phyloP scores from a whole-genome alignment of 2,888 invertebrate species.

The Apodemia duryi region DNA sequence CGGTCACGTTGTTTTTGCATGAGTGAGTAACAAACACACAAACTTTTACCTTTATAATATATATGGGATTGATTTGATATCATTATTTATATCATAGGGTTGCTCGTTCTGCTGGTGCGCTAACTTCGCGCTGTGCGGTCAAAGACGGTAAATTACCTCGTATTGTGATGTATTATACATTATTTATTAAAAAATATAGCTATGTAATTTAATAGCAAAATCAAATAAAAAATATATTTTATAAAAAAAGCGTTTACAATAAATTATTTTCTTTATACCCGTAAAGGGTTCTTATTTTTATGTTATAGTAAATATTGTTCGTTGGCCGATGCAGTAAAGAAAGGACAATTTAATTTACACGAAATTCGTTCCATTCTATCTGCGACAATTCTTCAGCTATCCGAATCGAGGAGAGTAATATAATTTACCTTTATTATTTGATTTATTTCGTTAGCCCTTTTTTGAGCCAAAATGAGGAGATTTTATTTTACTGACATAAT shows the following conservation, averaged over 20 bases:
- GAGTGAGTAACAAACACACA: too few species aligned
- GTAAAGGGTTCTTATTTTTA: conserved; percentile 5
- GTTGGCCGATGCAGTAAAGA: conserved; percentile 10
- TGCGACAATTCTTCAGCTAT: conserved; percentile 52
- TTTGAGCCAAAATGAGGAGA: not conserved
- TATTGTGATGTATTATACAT: too few species aligned
- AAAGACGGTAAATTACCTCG: too few species aligned
- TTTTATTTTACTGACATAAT: conserved; percentile 8
- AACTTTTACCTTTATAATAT: too few species aligned
- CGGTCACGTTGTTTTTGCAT: too few species aligned
- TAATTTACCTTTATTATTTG: conserved; percentile 74
- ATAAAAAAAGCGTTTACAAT: not conserved
- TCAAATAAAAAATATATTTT: too few species aligned
- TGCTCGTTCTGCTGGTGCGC: too few species aligned
- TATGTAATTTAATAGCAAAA: too few species aligned
- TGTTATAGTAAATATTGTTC: conserved; percentile 2
- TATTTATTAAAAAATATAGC: too few species aligned
- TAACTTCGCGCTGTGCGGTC: too few species aligned
- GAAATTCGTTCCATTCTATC: conserved; percentile 12
- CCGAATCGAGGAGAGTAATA: conserved; percentile 59
- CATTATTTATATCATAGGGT: too few species aligned
- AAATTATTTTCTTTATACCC: not conserved
- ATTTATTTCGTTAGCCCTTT: conserved; percentile 41
- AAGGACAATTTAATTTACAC: conserved; percentile 10
- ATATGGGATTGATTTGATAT: too few species aligned